Evolutionary conservation across 1,140 invertebrate genomes (phyloP), one percentile per base, ranked within the genome.

Genomic region (Cotesia chilonis): DNA sequence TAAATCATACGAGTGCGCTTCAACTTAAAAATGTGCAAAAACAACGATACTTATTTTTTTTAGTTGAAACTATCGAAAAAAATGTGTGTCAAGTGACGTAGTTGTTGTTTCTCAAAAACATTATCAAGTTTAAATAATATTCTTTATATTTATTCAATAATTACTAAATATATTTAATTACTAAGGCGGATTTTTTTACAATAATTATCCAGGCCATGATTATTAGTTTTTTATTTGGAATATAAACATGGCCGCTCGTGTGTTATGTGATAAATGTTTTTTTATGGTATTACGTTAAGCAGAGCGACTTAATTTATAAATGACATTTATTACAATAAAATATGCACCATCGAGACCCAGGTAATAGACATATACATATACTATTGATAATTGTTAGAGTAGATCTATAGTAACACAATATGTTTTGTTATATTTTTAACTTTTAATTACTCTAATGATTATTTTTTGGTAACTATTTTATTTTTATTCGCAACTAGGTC

Each of bases 201-300:
- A 47, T 71, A 47, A 47, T 72, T 74, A 71, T 74, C 74, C 75
- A 47, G 60, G 60, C 69, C 59, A 71, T 14, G 17, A 74, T 73
- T 80, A 77, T 47, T 47, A 47, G 41, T 47, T 47, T 47, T 47
- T 47, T 77, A 78, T 78, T 78, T 28, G 75, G 76, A 81, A 80
- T 82, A 77, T 82, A 82, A 82, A 82, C 81, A 82, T 82, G 81
- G 81, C 81, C 78, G 81, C 77, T 78, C 72, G 75, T 77, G 76
- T 79, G 78, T 81, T 77, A 77, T 80, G 68, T 68, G 77, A 80
- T 68, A 71, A 77, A 61, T 80, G 75, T 77, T 80, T 77, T 73
- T 73, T 73, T 75, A 68, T 75, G 63, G 71, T 47, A 63, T 71
- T 74, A 74, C 63, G 51, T 65, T 64, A 76, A 52, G 55, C 71